Conservation (phyloP, 2,113 vertebrate genomes). For the Seriola rivoliana region DNA sequence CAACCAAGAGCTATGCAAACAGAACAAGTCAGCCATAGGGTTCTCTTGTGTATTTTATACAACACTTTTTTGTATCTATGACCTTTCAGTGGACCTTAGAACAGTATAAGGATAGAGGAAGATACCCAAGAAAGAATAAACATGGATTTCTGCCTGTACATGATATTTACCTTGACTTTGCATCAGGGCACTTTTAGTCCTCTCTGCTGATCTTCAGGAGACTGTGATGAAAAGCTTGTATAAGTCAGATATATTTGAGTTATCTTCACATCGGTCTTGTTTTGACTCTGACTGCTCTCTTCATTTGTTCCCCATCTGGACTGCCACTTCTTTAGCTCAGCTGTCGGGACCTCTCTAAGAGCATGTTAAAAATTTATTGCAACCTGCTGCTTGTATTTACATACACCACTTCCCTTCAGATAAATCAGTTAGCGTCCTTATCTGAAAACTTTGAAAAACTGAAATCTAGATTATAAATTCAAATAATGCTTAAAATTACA, state of each 20-base stretch:
- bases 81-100: neutral
- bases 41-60: slow-evolving; percentile 26
- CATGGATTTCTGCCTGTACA: neutral
- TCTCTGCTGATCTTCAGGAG: neutral
- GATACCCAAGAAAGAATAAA: neutral
- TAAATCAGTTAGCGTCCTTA: slow-evolving; percentile 1
- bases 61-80: neutral
- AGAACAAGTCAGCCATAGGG: slow-evolving; percentile 20
- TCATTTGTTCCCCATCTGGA: slow-evolving; percentile 29
- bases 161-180: neutral
- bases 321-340: slow-evolving; percentile 19
- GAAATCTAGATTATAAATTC: slow-evolving; percentile 1
- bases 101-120: neutral
- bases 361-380: slow-evolving; percentile 32
- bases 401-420: neutral
- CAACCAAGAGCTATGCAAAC: slow-evolving; percentile 26
- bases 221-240: slow-evolving; percentile 12
- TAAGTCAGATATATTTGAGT: neutral
- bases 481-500: neutral
- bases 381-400: slow-evolving; percentile 35
- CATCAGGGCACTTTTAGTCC: neutral
- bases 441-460: slow-evolving; percentile 9
- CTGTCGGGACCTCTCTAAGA: slow-evolving; percentile 29
- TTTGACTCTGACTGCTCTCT: slow-evolving; percentile 9
- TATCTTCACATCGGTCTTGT: slow-evolving; percentile 2